Evolutionary conservation across 2,888 invertebrate species (phyloP).

Genomic region (Euclidia mi): DNA sequence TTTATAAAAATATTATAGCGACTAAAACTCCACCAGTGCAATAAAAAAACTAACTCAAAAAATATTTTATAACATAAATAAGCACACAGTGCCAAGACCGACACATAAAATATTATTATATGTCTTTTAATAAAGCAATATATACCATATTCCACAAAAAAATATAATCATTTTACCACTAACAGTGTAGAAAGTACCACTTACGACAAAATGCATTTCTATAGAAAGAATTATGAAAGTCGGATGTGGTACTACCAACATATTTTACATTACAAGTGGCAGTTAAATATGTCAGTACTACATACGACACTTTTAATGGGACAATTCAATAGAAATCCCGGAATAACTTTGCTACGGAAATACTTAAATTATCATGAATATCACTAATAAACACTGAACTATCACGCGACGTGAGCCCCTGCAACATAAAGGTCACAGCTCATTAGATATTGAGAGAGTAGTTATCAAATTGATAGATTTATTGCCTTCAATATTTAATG

Average conservation of each 20-base stretch:
- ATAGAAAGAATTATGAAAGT: constrained; percentile 4
- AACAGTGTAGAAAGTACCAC: constrained; percentile 1
- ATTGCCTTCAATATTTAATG: too few relatives aligned
- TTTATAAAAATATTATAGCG: too few relatives aligned
- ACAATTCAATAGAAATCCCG: background rate
- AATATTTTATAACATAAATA: too few relatives aligned
- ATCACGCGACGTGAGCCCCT: constrained; percentile 3
- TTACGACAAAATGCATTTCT: background rate
- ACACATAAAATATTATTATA: too few relatives aligned
- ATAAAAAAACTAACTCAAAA: too few relatives aligned
- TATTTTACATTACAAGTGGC: background rate
- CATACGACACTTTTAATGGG: background rate
- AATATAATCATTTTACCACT: background rate
- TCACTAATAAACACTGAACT: background rate
- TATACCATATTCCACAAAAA: constrained; percentile 1
- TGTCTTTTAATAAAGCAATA: background rate
- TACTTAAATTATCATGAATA: too few relatives aligned
- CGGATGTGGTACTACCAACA: constrained; percentile 10
- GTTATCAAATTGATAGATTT: too few relatives aligned
- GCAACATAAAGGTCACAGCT: too few relatives aligned
- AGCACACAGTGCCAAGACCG: too few relatives aligned
- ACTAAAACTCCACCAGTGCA: too few relatives aligned
- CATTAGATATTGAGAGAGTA: too few relatives aligned
- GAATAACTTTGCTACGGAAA: background rate
- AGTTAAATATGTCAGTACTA: background rate